Base-by-base conservation (phyloP, 2,113 vertebrate species). In the Bos indicus region DNA sequence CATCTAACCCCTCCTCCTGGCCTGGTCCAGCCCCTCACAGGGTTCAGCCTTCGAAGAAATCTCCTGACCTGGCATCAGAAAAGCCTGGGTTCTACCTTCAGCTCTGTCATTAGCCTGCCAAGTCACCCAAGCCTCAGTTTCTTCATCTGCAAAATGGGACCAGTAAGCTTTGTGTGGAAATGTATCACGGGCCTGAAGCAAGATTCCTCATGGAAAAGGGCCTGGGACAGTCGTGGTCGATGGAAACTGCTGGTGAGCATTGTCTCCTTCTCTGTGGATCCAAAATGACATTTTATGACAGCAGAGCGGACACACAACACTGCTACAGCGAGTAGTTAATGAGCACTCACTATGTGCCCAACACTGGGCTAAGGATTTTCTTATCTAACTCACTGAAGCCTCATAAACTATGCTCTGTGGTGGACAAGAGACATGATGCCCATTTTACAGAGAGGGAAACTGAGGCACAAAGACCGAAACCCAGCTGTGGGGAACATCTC, bases 111-210 rank as follows among this genome's bases (percentile, higher is more conserved):
- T 43, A 51, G 21, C 54, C 46, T 48, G 36, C 36, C 14, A 17
- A 80, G 52, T 86, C 60, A 5, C 54, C 14, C n/a, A 51, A 14
- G 40, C 19, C 95, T 82, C 54, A 6, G 48, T 87, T 48, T 81
- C 88, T 82, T 46, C 77, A 14, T 52, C 54, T 71, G 82, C 17
- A 91, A 83, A 95, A 56, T 23, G 33, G 56, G 26, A 1, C 74
- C 12, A 16, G 1, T 3, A 25, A 90, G 59, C 40, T 15, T 17
- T 2, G 5, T 16, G 30, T 12, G 52, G 85, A 12, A 36, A 90
- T 12, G 14, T 2, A 4, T 16, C 1, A 5, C 0, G 36, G 11
- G 3, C 26, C 5, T 0, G 12, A 46, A 5, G 30, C 15, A 48
- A 93, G 80, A 2, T 16, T 9, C 2, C 8, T 6, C 14, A 3